A percentile compares a stretch with the other conserved stretches of the same genome.
Conservation (phyloP, 2,888 invertebrate genomes). For the Tortrix viridana region DNA sequence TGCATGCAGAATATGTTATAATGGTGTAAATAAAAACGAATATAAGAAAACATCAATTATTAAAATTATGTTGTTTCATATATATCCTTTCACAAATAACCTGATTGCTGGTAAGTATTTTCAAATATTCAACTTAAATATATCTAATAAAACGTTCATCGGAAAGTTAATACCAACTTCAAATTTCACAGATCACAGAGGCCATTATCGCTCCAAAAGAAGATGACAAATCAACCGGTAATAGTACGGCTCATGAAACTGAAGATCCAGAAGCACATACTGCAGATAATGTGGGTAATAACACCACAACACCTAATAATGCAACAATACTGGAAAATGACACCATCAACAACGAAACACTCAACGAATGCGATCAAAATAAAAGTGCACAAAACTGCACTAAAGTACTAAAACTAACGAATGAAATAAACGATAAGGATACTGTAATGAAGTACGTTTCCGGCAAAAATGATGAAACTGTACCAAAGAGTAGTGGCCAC, state of each 20-base stretch:
- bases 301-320: slow-evolving; percentile 14
- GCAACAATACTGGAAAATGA: slow-evolving; percentile 32
- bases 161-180: too few species aligned
- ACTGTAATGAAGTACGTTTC: slow-evolving; percentile 66
- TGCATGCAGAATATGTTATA: slow-evolving; percentile 47
- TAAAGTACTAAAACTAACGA: slow-evolving; percentile 23
- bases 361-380: slow-evolving; percentile 40
- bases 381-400: slow-evolving; percentile 12
- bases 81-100: neutral
- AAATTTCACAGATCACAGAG: slow-evolving; percentile 62
- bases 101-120: slow-evolving; percentile 39
- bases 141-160: neutral
- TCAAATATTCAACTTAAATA: slow-evolving; percentile 32
- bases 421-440: slow-evolving; percentile 48
- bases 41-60: slow-evolving; percentile 43
- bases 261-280: slow-evolving; percentile 24
- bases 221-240: slow-evolving; percentile 9
- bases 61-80: slow-evolving; percentile 21
- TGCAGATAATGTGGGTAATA: slow-evolving; percentile 22
- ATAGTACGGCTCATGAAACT: slow-evolving; percentile 26
- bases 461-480: slow-evolving; percentile 55
- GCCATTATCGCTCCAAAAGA: slow-evolving; percentile 52
- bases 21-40: slow-evolving; percentile 55
- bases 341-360: slow-evolving; percentile 32
- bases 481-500: slow-evolving; percentile 58